phyloP scores from a whole-genome alignment of 2,888 invertebrate genomes.

The Ichneumoninae sp. region DNA sequence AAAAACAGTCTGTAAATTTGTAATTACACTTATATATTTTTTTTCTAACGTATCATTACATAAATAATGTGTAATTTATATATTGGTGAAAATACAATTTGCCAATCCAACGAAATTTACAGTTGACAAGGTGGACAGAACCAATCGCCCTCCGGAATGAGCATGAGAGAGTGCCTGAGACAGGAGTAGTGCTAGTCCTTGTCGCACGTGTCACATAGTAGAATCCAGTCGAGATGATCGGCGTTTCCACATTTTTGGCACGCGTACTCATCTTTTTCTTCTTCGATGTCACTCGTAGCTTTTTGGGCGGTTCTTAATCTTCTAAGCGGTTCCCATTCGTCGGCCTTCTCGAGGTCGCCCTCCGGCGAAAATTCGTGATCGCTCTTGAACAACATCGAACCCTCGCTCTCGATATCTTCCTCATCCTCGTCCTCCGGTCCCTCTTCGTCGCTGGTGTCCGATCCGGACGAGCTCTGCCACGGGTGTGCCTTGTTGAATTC shows the following conservation, averaged over 20 bases:
- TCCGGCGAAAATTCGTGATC: slow-evolving; percentile 98
- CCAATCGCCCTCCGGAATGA: slow-evolving; percentile 99
- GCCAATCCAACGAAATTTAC: slow-evolving; percentile 85
- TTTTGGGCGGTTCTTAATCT: slow-evolving; percentile 94
- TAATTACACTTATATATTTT: neutral
- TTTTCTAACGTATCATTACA: too few species aligned
- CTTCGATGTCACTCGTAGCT: slow-evolving; percentile 82
- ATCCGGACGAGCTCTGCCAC: slow-evolving; percentile 87
- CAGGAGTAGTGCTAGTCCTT: slow-evolving; percentile 99
- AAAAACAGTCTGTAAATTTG: slow-evolving; percentile 86
- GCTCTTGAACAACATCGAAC: slow-evolving; percentile 87
- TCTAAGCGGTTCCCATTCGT: slow-evolving; percentile 90
- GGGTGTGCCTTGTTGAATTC: slow-evolving; percentile 86
- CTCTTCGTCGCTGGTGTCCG: slow-evolving; percentile 83
- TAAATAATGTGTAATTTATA: neutral
- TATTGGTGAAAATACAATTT: neutral
- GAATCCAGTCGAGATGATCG: slow-evolving; percentile 98
- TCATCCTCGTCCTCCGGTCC: slow-evolving; percentile 84
- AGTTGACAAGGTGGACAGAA: slow-evolving; percentile 98
- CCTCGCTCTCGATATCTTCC: slow-evolving; percentile 84
- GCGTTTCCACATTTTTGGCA: slow-evolving; percentile 96
- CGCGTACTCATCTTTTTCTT: slow-evolving; percentile 88
- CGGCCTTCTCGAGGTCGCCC: slow-evolving; percentile 92
- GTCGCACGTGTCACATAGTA: slow-evolving; percentile 98
- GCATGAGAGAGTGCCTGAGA: slow-evolving; percentile 95